Base-by-base conservation (phyloP, 2,888 invertebrate genomes). In the Abrostola tripartita region DNA sequence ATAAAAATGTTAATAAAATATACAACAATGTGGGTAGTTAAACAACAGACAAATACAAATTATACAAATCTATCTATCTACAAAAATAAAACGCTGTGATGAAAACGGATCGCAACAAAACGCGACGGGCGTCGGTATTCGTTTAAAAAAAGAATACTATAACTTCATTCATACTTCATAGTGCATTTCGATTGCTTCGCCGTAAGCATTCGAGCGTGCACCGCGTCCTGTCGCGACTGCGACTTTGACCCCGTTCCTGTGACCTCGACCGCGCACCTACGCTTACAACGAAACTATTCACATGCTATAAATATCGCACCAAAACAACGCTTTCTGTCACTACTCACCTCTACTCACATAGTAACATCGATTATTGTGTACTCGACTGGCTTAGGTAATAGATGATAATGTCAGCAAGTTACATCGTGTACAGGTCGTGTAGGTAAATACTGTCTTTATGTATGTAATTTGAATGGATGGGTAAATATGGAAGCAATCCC, bases 191-290 rank as follows among this genome's bases (percentile, higher is more conserved):
- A 65, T 37, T 56, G 47, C 37, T 53, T 60, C 57, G 36, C n/a
- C 36, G 36, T 59, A 65, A 58, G 49, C 55, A 64, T 61, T 55
- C 50, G 36, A 65, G 44, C 65, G 68, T 68, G 61, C 64, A 74
- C 72, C 70, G 83, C 81, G 81, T 86, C 87, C 88, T 88, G 87
- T 64, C 54, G 66, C 68, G 56, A 61, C 38, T 67, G 77, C 85
- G 92, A 92, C 93, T 92, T 93, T 93, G 93, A 93, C 93, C 93
- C 74, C 88, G 82, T 90, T 92, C 68, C 68, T 78, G 78, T 87
- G 92, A 93, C 93, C 93, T 90, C 90, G 87, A 86, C 86, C 87
- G 82, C 63, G 63, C 66, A 56, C 60, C 62, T 59, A 61, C 54
- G 53, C 36, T 57, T 37, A 52, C 59, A 63, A 76, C 61, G 38